Conservation (phyloP, 2,797 vertebrate species). For the Myotis daubentonii region DNA sequence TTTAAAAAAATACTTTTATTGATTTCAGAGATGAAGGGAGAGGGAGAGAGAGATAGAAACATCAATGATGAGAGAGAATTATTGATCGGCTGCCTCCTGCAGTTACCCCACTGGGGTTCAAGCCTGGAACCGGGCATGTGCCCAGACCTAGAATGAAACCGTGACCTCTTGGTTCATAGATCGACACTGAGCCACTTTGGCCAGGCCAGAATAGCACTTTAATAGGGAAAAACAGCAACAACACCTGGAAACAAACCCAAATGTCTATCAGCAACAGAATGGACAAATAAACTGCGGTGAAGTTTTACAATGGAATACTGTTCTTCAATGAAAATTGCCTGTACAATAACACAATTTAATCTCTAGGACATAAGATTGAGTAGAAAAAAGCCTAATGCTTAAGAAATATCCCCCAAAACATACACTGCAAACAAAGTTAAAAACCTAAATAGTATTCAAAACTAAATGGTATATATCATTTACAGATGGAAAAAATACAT, state of each 20-base stretch:
- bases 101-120: too few species aligned
- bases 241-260: neutral
- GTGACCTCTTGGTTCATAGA: too few species aligned
- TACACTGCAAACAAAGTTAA: neutral
- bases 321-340: neutral
- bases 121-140: too few species aligned
- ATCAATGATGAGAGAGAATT: too few species aligned
- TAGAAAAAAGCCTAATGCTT: neutral
- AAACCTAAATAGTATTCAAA: slow-evolving; percentile 15
- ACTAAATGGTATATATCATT: neutral
- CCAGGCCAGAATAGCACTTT: neutral
- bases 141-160: too few species aligned
- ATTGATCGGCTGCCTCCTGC: too few species aligned
- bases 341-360: neutral
- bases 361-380: neutral
- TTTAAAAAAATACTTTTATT: neutral
- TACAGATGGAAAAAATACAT: neutral
- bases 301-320: neutral
- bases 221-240: neutral
- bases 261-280: neutral
- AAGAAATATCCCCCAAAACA: neutral
- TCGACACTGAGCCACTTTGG: too few species aligned
- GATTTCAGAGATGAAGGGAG: too few species aligned
- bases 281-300: neutral
- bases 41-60: too few species aligned